Evolutionary conservation across 2,113 vertebrate species (phyloP).

Genomic region (Orthonyx spaldingii): DNA sequence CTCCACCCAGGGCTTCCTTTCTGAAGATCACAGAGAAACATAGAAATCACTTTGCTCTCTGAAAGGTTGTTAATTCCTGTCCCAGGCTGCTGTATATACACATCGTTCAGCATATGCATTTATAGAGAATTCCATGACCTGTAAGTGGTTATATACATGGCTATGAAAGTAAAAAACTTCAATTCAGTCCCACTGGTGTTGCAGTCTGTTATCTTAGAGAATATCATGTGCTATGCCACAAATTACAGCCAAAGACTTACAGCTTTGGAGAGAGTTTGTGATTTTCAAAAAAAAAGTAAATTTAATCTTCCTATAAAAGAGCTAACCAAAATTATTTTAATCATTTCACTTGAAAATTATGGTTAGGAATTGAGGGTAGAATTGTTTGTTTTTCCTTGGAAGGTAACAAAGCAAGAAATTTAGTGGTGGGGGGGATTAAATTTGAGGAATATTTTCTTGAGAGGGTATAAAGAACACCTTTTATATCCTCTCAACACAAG

Average conservation of each 20-base stretch:
- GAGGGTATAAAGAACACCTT: background rate
- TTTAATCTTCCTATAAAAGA: background rate
- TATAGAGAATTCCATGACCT: background rate
- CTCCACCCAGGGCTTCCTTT: slow-evolving; percentile 42
- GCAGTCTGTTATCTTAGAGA: background rate
- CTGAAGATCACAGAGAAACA: slow-evolving; percentile 10
- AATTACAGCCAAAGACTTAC: background rate
- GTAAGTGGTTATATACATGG: background rate
- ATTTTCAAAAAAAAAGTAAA: background rate
- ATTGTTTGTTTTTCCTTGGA: background rate
- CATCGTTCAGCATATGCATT: background rate
- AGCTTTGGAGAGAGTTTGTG: background rate
- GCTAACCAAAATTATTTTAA: background rate
- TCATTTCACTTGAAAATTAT: background rate
- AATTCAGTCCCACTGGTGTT: background rate
- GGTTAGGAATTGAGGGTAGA: background rate
- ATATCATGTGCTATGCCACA: background rate
- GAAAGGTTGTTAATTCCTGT: background rate
- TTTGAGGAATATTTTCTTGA: background rate
- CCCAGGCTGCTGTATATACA: background rate
- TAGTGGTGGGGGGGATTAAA: background rate
- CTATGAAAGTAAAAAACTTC: background rate
- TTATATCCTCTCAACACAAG: background rate
- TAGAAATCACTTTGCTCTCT: background rate
- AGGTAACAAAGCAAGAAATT: background rate